A percentile compares a stretch with the other conserved stretches of the same genome.
Conservation (phyloP, 2,113 vertebrate species). For the Prochilodus magdalenae region DNA sequence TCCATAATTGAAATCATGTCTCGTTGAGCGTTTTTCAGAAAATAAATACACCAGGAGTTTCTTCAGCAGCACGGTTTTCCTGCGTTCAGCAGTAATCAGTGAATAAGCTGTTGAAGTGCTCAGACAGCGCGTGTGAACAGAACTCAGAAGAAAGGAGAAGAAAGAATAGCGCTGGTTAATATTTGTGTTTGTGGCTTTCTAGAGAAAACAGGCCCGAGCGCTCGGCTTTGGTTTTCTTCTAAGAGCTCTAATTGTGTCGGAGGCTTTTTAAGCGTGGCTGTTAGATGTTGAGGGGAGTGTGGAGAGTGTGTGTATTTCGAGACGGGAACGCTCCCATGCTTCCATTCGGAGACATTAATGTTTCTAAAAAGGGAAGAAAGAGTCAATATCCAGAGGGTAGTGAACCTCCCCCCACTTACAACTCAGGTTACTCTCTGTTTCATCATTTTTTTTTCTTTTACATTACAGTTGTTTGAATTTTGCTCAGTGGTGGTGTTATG, state of each 20-base stretch:
- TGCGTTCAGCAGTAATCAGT: neutral
- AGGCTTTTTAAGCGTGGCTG: constrained; percentile 29
- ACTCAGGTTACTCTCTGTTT: constrained; percentile 62
- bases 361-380: constrained; percentile 38
- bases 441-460: constrained; percentile 60
- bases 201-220: constrained; percentile 6
- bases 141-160: neutral
- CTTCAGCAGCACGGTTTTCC: neutral
- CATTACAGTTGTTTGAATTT: constrained; percentile 48
- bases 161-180: neutral
- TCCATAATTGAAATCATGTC: no score
- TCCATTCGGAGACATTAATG: constrained; percentile 28
- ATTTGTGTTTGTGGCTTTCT: constrained; percentile 10
- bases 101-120: neutral
- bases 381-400: constrained; percentile 47
- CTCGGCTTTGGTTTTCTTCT: constrained; percentile 21
- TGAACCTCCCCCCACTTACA: constrained; percentile 16
- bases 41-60: no score
- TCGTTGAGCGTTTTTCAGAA: no score
- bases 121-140: neutral
- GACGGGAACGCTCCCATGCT: neutral
- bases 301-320: neutral
- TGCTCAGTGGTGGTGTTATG: constrained; percentile 16
- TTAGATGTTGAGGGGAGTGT: constrained; percentile 10
- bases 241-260: constrained; percentile 2